phyloP scores from a whole-genome alignment of 2,888 invertebrate genomes.

The Hirtodrosophila histrioides region DNA sequence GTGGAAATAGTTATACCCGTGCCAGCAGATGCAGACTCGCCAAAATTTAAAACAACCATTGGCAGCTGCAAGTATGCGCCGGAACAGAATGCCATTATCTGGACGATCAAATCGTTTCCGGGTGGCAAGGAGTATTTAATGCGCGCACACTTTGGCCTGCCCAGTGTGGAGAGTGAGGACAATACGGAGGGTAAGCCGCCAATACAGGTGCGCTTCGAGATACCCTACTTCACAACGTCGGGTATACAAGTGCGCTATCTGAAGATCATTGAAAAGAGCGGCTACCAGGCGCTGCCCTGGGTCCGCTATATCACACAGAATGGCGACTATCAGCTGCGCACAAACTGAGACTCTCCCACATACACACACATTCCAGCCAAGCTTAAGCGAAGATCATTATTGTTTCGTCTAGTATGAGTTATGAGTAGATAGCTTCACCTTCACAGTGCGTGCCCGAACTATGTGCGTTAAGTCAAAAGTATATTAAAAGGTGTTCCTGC shows the following conservation, averaged over 20 bases:
- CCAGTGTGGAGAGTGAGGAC: constrained; percentile 97
- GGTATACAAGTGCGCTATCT: constrained; percentile 93
- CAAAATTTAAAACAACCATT: constrained; percentile 98
- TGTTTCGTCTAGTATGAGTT: constrained; percentile 35
- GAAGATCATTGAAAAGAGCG: constrained; percentile 98
- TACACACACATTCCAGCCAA: constrained; percentile 65
- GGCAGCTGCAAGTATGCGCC: constrained; percentile 99
- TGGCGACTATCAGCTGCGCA: constrained; percentile 98
- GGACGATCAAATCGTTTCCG: constrained; percentile 98
- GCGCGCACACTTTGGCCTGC: constrained; percentile 98
- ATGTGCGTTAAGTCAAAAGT: constrained; percentile 67
- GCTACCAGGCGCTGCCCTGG: constrained; percentile 99
- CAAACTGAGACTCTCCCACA: constrained; percentile 87
- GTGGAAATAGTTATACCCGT: constrained; percentile 99
- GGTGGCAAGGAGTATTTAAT: constrained; percentile 99
- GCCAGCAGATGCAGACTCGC: constrained; percentile 98
- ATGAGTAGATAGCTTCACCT: constrained; percentile 53
- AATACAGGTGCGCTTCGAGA: constrained; percentile 99
- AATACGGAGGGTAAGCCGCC: constrained; percentile 96
- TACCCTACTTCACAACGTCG: constrained; percentile 99
- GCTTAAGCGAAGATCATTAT: constrained; percentile 51
- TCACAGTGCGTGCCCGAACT: constrained; percentile 48
- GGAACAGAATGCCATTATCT: constrained; percentile 97
- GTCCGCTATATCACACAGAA: constrained; percentile 99
- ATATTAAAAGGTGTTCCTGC: constrained; percentile 36